These are phyloP conservation scores for Nannospalax galili DNA, from an alignment of 2,113 vertebrate genomes.

Conservation along the genomic window DNA sequence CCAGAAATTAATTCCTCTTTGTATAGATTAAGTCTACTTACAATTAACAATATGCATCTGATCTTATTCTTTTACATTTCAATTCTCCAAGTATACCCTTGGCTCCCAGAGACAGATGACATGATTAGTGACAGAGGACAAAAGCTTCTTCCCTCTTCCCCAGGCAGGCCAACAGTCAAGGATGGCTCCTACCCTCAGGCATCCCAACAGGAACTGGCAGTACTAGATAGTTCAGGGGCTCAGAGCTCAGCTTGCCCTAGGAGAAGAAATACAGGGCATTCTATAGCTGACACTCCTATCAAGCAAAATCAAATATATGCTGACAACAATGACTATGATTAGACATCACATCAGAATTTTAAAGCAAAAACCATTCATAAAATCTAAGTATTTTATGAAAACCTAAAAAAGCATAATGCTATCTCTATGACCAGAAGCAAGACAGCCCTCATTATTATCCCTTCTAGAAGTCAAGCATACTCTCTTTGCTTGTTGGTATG, in stretches of 20 bases:
- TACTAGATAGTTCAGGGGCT: neutral
- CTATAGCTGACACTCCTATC: neutral
- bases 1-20: conserved; percentile 7
- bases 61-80: conserved; percentile 20
- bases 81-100: neutral
- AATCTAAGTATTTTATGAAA: conserved; percentile 2
- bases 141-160: neutral
- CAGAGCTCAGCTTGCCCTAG: too few species aligned
- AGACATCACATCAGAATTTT: neutral
- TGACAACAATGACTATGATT: neutral
- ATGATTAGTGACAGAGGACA: neutral
- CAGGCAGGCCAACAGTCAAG: neutral
- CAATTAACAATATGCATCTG: conserved; percentile 4
- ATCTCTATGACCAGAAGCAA: neutral
- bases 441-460: neutral
- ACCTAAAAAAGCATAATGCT: conserved; percentile 12
- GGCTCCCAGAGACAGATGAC: neutral
- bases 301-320: neutral
- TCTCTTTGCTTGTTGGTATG: neutral
- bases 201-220: neutral
- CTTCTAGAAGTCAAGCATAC: neutral
- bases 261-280: neutral
- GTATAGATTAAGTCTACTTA: neutral
- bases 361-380: neutral
- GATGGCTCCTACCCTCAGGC: neutral